These are phyloP conservation scores for Gouania willdenowi DNA, from an alignment of 2,797 vertebrate genomes.

Conservation along the genomic window DNA sequence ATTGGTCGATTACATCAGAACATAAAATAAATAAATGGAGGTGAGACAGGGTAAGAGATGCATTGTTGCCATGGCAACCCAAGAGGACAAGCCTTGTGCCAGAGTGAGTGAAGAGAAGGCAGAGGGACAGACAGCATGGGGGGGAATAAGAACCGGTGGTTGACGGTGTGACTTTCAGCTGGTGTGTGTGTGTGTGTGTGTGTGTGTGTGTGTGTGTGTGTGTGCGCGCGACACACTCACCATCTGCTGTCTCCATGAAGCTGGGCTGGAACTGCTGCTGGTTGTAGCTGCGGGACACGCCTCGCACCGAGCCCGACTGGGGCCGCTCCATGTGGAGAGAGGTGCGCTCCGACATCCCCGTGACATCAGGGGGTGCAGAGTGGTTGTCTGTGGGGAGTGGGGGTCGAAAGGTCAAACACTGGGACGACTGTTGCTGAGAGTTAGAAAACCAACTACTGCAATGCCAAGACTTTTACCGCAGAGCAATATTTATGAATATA, in stretches of 20 bases:
- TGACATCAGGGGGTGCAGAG: conserved; percentile 90
- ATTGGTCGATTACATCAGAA: conserved; percentile 2
- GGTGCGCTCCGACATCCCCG: conserved; percentile 82
- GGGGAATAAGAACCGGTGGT: conserved; percentile 20
- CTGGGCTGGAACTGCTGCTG: conserved; percentile 74
- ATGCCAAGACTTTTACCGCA: background rate
- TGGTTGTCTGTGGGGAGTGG: conserved; percentile 82
- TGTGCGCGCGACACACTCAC: conserved; percentile 71
- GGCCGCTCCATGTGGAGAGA: conserved; percentile 75
- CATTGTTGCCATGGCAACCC: conserved; percentile 50
- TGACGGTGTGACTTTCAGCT: conserved; percentile 4
- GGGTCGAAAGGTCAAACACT: conserved; percentile 52
- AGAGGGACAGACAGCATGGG: conserved; percentile 60
- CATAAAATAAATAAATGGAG: background rate
- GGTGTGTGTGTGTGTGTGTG: conserved; percentile 8
- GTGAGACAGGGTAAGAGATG: background rate
- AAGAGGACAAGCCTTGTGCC: conserved; percentile 41
- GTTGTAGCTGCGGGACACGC: conserved; percentile 79
- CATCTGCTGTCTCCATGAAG: conserved; percentile 90
- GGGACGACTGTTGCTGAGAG: conserved; percentile 4
- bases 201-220: background rate
- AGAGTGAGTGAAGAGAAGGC: conserved; percentile 34
- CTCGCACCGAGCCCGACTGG: conserved; percentile 82
- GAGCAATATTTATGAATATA: too few species aligned
- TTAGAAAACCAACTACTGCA: background rate